These are phyloP conservation scores for Acanthopleura granulata DNA, from an alignment of 2,888 invertebrate species.

Conservation along the genomic window DNA sequence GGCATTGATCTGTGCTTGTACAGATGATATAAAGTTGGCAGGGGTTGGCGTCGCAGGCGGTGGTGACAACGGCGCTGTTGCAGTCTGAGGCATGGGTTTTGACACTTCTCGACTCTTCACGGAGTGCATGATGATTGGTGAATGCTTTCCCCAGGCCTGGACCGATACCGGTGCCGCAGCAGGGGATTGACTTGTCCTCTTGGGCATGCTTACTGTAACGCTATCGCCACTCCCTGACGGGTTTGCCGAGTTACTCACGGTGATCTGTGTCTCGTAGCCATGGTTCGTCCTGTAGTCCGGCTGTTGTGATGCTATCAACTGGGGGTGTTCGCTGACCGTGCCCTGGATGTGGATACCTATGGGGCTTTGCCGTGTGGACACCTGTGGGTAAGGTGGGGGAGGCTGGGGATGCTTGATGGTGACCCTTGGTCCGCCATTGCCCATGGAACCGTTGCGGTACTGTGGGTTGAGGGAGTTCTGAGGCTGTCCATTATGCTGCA, in stretches of 20 bases:
- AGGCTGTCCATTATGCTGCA: slow-evolving; percentile 29
- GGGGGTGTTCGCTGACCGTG: slow-evolving; percentile 27
- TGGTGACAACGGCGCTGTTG: slow-evolving; percentile 86
- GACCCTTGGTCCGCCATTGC: slow-evolving; percentile 23
- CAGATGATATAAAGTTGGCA: slow-evolving; percentile 64
- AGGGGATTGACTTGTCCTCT: slow-evolving; percentile 25
- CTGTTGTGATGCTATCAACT: slow-evolving; percentile 26
- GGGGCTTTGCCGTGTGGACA: slow-evolving; percentile 20
- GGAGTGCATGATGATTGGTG: slow-evolving; percentile 96
- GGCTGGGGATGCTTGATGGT: slow-evolving; percentile 31
- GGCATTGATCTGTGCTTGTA: slow-evolving; percentile 62
- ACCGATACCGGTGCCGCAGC: slow-evolving; percentile 76
- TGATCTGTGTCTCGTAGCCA: slow-evolving; percentile 27
- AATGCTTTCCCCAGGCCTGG: slow-evolving; percentile 88
- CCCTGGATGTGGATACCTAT: slow-evolving; percentile 34
- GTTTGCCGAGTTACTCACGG: slow-evolving; percentile 7
- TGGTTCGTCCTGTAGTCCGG: slow-evolving; percentile 22
- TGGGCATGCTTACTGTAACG: slow-evolving; percentile 37
- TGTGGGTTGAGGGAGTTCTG: slow-evolving; percentile 17
- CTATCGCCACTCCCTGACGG: slow-evolving; percentile 23
- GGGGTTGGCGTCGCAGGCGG: slow-evolving; percentile 57
- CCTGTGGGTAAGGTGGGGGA: slow-evolving; percentile 30
- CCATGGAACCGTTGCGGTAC: slow-evolving; percentile 14
- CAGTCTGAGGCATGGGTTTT: slow-evolving; percentile 94
- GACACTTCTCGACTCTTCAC: slow-evolving; percentile 95